These are phyloP conservation scores for Sciurus niger DNA, from an alignment of 2,113 vertebrate species.

Conservation along the genomic window DNA sequence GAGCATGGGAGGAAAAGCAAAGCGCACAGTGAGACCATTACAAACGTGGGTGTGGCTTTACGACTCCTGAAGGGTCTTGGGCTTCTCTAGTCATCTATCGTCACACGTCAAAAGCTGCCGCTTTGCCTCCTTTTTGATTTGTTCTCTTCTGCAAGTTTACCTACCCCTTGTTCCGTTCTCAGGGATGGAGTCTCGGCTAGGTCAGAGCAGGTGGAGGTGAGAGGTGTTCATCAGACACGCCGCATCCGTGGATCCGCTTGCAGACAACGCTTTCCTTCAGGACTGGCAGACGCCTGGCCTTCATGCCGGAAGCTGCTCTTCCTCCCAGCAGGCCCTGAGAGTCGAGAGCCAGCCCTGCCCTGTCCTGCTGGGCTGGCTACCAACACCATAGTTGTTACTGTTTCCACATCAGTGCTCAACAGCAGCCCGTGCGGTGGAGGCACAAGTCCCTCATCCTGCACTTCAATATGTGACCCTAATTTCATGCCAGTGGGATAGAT, in stretches of 20 bases:
- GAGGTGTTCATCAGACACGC: not conserved
- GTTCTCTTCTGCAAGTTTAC: not conserved
- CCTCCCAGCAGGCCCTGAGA: fast-evolving
- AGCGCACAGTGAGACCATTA: fast-evolving
- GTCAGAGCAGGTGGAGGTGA: not conserved
- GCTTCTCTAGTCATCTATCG: not conserved
- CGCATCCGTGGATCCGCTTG: fast-evolving
- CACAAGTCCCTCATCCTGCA: not conserved
- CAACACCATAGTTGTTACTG: no score
- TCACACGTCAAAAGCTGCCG: not conserved
- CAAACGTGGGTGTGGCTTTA: no score
- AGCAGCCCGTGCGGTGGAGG: fast-evolving
- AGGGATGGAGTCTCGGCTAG: not conserved
- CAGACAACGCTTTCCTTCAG: not conserved
- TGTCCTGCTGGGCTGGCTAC: not conserved
- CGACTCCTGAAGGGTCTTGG: not conserved
- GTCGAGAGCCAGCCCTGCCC: fast-evolving
- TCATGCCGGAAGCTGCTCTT: not conserved
- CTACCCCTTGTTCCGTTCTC: not conserved
- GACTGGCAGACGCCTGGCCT: fast-evolving
- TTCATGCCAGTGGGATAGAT: not conserved
- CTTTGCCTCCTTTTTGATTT: not conserved
- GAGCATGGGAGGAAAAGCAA: not conserved
- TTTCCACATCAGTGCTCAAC: not conserved
- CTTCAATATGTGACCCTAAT: not conserved